Conservation (phyloP, 2,113 vertebrate species). For the Cyanoliseus patagonus region DNA sequence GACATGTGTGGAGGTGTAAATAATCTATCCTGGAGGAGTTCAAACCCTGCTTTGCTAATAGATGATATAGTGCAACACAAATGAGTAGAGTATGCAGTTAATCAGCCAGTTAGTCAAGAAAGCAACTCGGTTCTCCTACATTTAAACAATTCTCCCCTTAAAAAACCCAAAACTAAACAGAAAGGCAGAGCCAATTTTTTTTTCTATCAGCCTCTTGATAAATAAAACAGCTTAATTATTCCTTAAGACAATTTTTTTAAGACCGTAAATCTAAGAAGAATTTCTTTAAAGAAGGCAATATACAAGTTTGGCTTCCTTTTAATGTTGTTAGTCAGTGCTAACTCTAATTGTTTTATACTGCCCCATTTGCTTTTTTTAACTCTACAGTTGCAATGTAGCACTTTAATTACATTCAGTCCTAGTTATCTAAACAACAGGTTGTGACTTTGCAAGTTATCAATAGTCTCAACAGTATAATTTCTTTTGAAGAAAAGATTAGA, state of each 20-base stretch:
- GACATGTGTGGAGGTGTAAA: neutral
- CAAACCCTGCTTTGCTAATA: neutral
- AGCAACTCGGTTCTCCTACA: neutral
- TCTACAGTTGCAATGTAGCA: neutral
- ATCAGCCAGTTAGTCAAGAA: neutral
- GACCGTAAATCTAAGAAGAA: neutral
- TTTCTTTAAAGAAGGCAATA: neutral
- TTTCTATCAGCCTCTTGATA: neutral
- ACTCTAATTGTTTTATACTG: slow-evolving; percentile 24
- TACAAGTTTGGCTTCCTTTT: slow-evolving; percentile 2
- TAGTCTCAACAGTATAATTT: neutral
- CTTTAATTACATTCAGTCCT: slow-evolving; percentile 3
- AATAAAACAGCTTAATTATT: neutral
- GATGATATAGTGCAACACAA: neutral
- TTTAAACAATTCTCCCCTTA: neutral
- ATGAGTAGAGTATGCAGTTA: neutral
- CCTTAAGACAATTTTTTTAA: neutral
- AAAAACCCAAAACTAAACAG: neutral
- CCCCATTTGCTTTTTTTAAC: slow-evolving; percentile 28
- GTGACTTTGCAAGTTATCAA: neutral
- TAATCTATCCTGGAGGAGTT: neutral
- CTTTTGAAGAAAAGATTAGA: neutral
- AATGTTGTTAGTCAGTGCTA: neutral
- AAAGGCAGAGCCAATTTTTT: neutral
- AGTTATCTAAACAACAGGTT: neutral